phyloP scores from a whole-genome alignment of 2,888 invertebrate genomes.

The Apamea crenata region DNA sequence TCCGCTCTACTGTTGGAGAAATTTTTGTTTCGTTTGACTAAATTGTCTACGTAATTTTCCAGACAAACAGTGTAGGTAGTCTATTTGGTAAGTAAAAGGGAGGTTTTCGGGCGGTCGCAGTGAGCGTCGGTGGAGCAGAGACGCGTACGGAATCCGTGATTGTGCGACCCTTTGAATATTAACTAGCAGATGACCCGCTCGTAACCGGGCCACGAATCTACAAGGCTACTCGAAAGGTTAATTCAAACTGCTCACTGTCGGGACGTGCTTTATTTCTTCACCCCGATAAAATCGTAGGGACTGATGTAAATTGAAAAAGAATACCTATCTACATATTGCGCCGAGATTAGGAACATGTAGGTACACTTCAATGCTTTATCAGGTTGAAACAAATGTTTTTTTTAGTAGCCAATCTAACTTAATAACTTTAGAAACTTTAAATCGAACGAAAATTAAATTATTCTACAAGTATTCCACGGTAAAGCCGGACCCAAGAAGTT shows the following conservation, averaged over 20 bases:
- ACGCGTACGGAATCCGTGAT: conserved; percentile 87
- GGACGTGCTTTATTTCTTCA: conserved; percentile 75
- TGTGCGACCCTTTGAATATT: conserved; percentile 88
- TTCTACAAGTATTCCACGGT: conserved; percentile 28
- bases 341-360: conserved; percentile 6
- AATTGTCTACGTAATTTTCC: conserved; percentile 64
- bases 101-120: conserved; percentile 75
- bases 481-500: conserved; percentile 40
- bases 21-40: conserved; percentile 59
- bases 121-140: conserved; percentile 75
- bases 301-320: conserved; percentile 71
- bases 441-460: conserved; percentile 20
- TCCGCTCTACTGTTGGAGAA: conserved; percentile 49
- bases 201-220: conserved; percentile 83
- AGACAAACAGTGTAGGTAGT: conserved; percentile 71
- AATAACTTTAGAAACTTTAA: conserved; percentile 24
- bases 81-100: conserved; percentile 78
- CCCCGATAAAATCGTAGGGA: conserved; percentile 69
- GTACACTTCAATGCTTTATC: neutral
- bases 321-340: conserved; percentile 29
- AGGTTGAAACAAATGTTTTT: neutral
- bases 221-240: conserved; percentile 82
- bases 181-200: conserved; percentile 87
- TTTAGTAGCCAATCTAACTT: conserved; percentile 4
- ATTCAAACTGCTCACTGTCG: conserved; percentile 80